phyloP scores from a whole-genome alignment of 2,888 invertebrate genomes.

The Periphyllus acericola region DNA sequence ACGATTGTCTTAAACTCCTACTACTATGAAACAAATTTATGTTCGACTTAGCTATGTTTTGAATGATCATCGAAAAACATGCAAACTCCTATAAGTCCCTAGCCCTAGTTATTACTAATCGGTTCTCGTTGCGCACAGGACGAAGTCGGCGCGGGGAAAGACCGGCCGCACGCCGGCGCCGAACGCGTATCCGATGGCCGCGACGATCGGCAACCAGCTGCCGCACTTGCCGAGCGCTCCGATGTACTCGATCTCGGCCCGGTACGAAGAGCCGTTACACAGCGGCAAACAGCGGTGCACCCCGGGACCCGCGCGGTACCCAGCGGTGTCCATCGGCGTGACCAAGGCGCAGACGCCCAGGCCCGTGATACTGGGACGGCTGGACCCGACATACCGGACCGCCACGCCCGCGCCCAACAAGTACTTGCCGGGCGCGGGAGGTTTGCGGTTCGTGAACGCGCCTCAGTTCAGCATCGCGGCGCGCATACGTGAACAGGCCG shows the following conservation, averaged over 20 bases:
- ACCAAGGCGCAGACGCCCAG: constrained; percentile 4
- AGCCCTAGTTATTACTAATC: no score
- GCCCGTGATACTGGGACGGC: constrained; percentile 14
- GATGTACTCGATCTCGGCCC: constrained; percentile 8
- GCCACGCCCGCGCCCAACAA: background rate
- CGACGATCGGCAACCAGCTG: background rate
- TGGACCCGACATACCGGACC: no score
- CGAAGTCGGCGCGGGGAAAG: background rate
- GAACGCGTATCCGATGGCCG: background rate
- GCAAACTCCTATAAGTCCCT: no score
- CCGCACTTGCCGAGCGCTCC: constrained; percentile 19
- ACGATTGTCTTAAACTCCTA: no score
- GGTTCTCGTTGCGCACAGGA: background rate
- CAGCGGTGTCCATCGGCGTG: background rate
- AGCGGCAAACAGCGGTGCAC: background rate
- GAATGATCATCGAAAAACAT: no score
- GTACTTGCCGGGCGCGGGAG: background rate
- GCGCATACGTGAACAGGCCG: background rate
- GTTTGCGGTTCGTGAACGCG: background rate
- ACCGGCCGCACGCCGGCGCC: background rate
- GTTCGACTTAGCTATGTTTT: no score
- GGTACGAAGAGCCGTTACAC: background rate
- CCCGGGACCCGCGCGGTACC: constrained; percentile 29
- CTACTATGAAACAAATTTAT: no score
- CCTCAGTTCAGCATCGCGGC: background rate